Conservation (phyloP, 2,113 vertebrate species). For the Benitochromis conjunctus region DNA sequence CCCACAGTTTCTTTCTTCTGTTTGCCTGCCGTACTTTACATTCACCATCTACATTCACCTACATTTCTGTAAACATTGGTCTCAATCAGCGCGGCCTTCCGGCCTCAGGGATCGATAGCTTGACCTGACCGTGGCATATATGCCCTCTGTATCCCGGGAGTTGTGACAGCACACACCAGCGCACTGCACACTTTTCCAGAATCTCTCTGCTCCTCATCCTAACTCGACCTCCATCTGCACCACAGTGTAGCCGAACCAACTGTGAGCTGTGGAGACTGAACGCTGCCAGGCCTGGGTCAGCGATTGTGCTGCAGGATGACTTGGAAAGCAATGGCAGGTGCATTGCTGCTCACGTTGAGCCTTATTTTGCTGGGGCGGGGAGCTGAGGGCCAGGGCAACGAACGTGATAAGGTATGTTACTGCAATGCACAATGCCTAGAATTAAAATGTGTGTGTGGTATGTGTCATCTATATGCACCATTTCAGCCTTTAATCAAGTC, state of each 20-base stretch:
- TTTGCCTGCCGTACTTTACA: background rate
- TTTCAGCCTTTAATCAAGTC: background rate
- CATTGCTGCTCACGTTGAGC: slow-evolving; percentile 37
- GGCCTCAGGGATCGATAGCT: slow-evolving; percentile 32
- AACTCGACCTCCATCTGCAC: background rate
- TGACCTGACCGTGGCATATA: background rate
- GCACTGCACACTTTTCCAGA: background rate
- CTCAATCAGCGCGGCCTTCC: background rate
- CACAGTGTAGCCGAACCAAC: background rate
- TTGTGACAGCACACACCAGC: background rate
- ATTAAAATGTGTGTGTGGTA: background rate
- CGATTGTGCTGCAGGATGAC: slow-evolving; percentile 34
- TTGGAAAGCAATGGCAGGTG: slow-evolving; percentile 19
- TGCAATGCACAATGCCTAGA: background rate
- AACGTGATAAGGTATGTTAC: slow-evolving; percentile 45
- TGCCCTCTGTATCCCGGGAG: slow-evolving; percentile 42
- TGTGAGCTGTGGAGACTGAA: background rate
- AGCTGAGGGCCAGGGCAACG: slow-evolving; percentile 17
- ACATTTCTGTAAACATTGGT: background rate
- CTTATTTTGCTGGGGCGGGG: slow-evolving; percentile 10
- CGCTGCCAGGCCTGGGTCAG: background rate
- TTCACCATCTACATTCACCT: background rate
- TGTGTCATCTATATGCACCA: background rate
- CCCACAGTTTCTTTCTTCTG: background rate
- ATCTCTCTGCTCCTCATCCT: background rate